These are phyloP conservation scores for Cromileptes altivelis DNA, from an alignment of 2,113 vertebrate species.

Conservation along the genomic window DNA sequence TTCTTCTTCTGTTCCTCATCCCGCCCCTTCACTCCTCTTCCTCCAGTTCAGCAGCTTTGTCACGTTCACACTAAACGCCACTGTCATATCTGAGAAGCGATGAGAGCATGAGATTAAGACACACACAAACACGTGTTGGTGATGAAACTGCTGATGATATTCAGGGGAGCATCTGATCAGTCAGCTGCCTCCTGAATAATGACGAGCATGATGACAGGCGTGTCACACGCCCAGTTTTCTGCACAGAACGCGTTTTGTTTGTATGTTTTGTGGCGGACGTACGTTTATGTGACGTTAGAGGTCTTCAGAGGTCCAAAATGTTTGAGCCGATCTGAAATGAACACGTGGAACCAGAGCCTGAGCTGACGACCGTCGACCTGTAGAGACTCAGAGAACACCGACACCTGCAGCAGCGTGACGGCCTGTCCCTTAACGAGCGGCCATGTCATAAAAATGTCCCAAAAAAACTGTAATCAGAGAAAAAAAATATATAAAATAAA, in stretches of 20 bases:
- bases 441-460: too few relatives aligned
- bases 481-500: too few relatives aligned
- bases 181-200: not conserved
- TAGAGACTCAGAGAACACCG: too few relatives aligned
- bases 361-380: too few relatives aligned
- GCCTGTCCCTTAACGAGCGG: too few relatives aligned
- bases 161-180: not conserved
- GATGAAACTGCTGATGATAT: not conserved
- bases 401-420: too few relatives aligned
- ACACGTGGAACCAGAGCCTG: too few relatives aligned
- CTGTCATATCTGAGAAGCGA: not conserved
- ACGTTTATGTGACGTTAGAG: not conserved
- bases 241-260: not conserved
- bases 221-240: not conserved
- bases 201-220: not conserved
- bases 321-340: too few relatives aligned
- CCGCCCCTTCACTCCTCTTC: not conserved
- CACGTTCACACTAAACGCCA: constrained; percentile 4
- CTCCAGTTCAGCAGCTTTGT: not conserved
- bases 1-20: not conserved
- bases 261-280: not conserved
- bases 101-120: constrained; percentile 46
- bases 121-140: constrained; percentile 1
- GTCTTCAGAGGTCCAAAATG: not conserved
- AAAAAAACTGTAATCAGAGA: too few relatives aligned